Evolutionary conservation across 2,888 invertebrate genomes (phyloP), one percentile per base, ranked within the genome.

Genomic region (Eupithecia insigniata): DNA sequence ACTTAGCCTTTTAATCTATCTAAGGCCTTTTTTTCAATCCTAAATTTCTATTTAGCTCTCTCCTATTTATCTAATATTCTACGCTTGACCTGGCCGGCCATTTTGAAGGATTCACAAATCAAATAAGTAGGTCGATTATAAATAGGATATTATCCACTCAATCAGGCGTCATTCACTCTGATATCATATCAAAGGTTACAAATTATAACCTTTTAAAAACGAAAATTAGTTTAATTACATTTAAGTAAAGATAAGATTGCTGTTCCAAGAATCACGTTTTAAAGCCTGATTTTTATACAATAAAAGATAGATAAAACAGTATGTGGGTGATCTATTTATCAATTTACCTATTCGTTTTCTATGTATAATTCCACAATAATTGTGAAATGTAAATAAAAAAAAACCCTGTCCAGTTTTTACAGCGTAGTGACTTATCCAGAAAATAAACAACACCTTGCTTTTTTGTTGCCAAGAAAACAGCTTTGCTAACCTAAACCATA

Each of bases 111-210:
- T 62, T 34, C 22, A 34, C 8, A 12, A 51, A 51, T 22, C 46
- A 10, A 67, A 67, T 74, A 73, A 72, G 69, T 81, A 76, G 81
- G 80, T 82, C 82, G 80, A 62, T 73, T 74, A 76, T 72, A 71
- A 78, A 75, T 78, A 78, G 71, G 72, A 79, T 77, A 74, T 32
- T 36, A n/a, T 82, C 76, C 73, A 78, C 77, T 75, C 80, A 82
- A 80, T 84, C 80, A 80, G 72, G 76, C 80, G 83, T 82, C 82
- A 85, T 82, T 83, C 82, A 85, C 84, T 82, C 81, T 83, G 43
- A 79, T 76, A 80, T 84, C 84, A 89, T 90, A 90, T 91, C 89
- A 75, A 69, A 81, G 90, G 92, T 91, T 89, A 62, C 30, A 62
- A 62, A 62, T 62, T 62, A 85, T 84, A 86, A 90, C 87, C 88